These are phyloP conservation scores for Syrrhaptes paradoxus DNA, from an alignment of 2,113 vertebrate species.

Conservation along the genomic window DNA sequence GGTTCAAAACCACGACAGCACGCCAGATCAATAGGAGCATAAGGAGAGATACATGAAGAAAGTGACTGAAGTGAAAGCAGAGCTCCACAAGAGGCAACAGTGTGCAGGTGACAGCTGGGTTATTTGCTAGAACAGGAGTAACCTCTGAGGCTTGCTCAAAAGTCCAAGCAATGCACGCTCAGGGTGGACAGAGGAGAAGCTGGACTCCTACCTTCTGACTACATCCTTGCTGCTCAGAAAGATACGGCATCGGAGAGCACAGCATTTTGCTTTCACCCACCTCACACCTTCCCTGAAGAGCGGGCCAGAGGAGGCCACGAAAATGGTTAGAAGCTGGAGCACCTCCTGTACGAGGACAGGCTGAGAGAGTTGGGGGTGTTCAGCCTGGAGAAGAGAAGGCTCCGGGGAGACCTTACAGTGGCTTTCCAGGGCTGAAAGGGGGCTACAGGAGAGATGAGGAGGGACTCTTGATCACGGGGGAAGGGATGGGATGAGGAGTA, in stretches of 20 bases:
- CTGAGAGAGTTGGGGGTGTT: too few species aligned
- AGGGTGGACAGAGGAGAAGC: background rate
- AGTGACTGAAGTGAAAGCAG: background rate
- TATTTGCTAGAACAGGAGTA: background rate
- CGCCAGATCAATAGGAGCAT: background rate
- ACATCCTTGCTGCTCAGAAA: background rate
- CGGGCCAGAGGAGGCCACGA: too few species aligned
- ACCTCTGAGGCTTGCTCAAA: background rate
- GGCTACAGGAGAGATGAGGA: too few species aligned
- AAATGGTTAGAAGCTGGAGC: too few species aligned
- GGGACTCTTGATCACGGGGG: too few species aligned
- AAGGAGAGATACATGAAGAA: background rate
- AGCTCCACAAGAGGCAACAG: background rate
- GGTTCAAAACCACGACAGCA: background rate
- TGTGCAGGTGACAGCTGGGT: background rate
- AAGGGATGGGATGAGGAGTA: too few species aligned
- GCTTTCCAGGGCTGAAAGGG: too few species aligned
- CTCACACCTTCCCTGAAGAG: background rate
- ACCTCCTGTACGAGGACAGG: too few species aligned
- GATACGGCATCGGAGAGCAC: background rate
- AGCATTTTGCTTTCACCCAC: background rate
- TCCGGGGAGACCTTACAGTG: too few species aligned
- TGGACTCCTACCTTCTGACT: background rate
- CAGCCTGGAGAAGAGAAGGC: too few species aligned
- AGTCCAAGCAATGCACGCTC: background rate